These are phyloP conservation scores for Panonychus citri DNA, from an alignment of 1,140 invertebrate genomes.

Conservation along the genomic window DNA sequence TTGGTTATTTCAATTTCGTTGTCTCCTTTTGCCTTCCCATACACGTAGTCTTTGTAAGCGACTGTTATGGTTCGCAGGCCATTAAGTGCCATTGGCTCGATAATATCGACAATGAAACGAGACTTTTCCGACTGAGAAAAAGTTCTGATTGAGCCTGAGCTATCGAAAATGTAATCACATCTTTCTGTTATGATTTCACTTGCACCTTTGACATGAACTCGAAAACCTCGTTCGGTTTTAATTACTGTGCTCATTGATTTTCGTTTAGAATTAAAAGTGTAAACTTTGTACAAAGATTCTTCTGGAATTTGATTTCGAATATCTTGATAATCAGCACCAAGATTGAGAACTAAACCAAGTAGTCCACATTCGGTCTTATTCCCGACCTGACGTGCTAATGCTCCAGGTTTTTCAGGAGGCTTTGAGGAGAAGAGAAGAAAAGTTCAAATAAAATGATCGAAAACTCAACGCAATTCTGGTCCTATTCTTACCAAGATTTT, in stretches of 20 bases:
- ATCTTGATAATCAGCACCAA: conserved; percentile 76
- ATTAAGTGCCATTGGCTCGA: conserved; percentile 69
- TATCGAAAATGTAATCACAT: conserved; percentile 93
- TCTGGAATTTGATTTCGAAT: conserved; percentile 68
- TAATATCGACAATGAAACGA: conserved; percentile 73
- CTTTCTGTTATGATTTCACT: conserved; percentile 98
- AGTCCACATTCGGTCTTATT: conserved; percentile 98
- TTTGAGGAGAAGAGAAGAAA: too few relatives aligned
- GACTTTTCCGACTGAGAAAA: conserved; percentile 79
- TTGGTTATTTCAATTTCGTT: conserved; percentile 49
- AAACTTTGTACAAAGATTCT: conserved; percentile 79
- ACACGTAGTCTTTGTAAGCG: conserved; percentile 76
- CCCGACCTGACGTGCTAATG: conserved; percentile 76
- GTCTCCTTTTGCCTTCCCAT: conserved; percentile 35
- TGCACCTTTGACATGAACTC: conserved; percentile 91
- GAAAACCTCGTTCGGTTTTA: conserved; percentile 49
- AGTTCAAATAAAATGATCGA: too few relatives aligned
- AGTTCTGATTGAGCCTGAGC: conserved; percentile 96
- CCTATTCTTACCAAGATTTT: conserved; percentile 68
- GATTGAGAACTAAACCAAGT: conserved; percentile 70
- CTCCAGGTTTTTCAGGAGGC: conserved; percentile 49
- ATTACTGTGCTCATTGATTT: conserved; percentile 98
- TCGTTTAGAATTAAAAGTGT: conserved; percentile 94
- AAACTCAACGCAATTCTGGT: too few relatives aligned
- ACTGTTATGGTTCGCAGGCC: conserved; percentile 89